Conservation (phyloP, 2,113 vertebrate species). For the Gymnobelideus leadbeateri region DNA sequence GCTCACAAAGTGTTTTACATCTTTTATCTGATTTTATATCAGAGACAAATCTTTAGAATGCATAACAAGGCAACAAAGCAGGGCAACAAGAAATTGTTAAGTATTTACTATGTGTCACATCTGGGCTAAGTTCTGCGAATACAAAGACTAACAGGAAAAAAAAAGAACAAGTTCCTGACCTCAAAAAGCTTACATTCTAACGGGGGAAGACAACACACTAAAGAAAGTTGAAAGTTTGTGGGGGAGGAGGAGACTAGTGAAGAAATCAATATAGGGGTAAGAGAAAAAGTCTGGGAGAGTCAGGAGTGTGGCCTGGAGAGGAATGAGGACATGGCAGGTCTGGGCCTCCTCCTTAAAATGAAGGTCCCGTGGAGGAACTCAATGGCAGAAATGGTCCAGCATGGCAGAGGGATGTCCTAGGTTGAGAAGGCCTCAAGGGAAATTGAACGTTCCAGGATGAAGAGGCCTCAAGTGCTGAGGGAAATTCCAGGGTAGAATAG, state of each 20-base stretch:
- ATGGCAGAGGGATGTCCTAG: background rate
- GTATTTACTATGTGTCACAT: background rate
- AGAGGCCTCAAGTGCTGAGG: background rate
- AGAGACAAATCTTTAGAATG: background rate
- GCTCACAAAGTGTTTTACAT: background rate
- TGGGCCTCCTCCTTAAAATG: background rate
- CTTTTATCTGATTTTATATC: background rate
- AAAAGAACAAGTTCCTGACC: background rate
- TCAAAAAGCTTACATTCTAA: background rate
- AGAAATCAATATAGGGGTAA: background rate
- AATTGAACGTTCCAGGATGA: background rate
- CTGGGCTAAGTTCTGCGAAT: background rate
- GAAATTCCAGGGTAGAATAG: background rate
- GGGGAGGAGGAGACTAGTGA: background rate
- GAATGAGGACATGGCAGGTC: background rate
- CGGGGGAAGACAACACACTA: background rate
- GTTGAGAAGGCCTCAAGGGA: background rate
- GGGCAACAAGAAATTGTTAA: background rate
- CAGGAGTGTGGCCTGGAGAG: background rate
- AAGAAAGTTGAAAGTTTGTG: background rate
- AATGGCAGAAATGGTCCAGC: background rate
- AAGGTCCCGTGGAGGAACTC: background rate
- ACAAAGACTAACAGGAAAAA: background rate
- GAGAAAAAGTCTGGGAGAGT: background rate
- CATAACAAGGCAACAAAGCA: background rate